Percentiles rank a stretch among this genome's conserved stretches.
These are phyloP conservation scores for Ryuthela nishihirai DNA, from an alignment of 2,888 invertebrate species.

Conservation along the genomic window DNA sequence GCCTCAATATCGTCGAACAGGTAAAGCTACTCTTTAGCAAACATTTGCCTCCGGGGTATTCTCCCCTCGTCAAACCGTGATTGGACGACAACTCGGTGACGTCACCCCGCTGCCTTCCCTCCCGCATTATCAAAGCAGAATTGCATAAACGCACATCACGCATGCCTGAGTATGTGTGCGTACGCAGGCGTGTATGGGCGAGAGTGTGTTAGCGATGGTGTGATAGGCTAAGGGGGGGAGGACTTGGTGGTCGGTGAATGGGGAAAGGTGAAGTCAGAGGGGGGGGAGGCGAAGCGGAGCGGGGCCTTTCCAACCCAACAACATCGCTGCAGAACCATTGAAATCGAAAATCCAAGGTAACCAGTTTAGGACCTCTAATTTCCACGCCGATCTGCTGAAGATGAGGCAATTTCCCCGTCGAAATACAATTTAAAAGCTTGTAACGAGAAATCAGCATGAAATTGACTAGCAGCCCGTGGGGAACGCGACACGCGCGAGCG, in stretches of 20 bases:
- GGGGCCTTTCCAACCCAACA: not conserved
- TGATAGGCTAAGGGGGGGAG: too few species aligned
- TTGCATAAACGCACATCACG: too few species aligned
- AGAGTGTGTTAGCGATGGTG: too few species aligned
- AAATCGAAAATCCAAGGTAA: conserved; percentile 39
- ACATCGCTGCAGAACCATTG: conserved; percentile 36
- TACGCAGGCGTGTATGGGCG: too few species aligned
- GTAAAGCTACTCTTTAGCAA: too few species aligned
- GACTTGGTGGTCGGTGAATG: conserved; percentile 8
- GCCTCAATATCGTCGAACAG: too few species aligned
- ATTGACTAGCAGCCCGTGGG: conserved; percentile 36
- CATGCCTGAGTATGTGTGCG: too few species aligned
- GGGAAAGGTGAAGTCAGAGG: conserved; percentile 1
- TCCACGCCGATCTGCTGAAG: conserved; percentile 37
- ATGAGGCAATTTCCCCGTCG: conserved; percentile 36
- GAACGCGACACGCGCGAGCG: conserved; percentile 8
- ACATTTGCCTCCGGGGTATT: conserved; percentile 23
- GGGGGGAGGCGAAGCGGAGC: not conserved
- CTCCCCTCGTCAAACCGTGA: conserved; percentile 27
- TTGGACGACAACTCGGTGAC: conserved; percentile 30
- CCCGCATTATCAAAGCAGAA: too few species aligned
- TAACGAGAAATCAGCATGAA: conserved; percentile 40
- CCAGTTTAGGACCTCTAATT: conserved; percentile 39
- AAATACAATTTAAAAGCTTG: conserved; percentile 39
- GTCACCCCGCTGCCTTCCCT: conserved; percentile 26